Conservation (phyloP, 2,797 vertebrate species). For the Synaphobranchus kaupii region DNA sequence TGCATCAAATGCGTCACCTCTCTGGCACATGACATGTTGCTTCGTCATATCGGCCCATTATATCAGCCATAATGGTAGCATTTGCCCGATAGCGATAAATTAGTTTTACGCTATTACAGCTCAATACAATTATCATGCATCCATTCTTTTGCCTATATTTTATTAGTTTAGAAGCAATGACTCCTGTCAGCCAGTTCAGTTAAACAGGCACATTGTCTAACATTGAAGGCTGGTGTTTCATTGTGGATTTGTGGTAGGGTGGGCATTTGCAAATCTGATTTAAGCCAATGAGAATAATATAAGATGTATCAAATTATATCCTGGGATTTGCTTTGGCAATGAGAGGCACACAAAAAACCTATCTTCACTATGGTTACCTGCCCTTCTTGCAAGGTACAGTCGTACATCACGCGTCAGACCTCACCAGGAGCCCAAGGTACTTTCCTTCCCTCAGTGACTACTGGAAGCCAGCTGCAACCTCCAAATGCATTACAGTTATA, state of each 20-base stretch:
- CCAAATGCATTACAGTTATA: too few relatives aligned
- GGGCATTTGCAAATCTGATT: not conserved
- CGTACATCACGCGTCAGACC: not conserved
- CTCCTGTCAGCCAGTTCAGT: not conserved
- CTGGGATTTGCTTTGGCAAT: not conserved
- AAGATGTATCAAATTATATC: not conserved
- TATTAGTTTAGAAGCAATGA: not conserved
- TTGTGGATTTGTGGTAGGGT: not conserved
- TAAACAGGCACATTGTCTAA: not conserved
- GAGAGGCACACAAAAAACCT: not conserved
- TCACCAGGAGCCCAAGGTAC: not conserved
- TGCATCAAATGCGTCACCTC: not conserved
- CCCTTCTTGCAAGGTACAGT: not conserved
- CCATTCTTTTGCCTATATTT: not conserved
- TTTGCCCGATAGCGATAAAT: too few relatives aligned
- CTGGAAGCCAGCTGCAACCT: too few relatives aligned
- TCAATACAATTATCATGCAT: not conserved
- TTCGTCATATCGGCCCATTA: not conserved
- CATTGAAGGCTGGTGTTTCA: not conserved
- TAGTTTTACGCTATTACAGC: too few relatives aligned
- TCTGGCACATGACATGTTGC: not conserved
- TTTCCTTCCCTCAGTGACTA: too few relatives aligned
- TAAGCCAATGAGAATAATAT: not conserved
- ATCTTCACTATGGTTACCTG: constrained; percentile 9
- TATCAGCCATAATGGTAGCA: not conserved